Evolutionary conservation across 2,888 invertebrate genomes (phyloP).

Genomic region (Apotomis betuletana): DNA sequence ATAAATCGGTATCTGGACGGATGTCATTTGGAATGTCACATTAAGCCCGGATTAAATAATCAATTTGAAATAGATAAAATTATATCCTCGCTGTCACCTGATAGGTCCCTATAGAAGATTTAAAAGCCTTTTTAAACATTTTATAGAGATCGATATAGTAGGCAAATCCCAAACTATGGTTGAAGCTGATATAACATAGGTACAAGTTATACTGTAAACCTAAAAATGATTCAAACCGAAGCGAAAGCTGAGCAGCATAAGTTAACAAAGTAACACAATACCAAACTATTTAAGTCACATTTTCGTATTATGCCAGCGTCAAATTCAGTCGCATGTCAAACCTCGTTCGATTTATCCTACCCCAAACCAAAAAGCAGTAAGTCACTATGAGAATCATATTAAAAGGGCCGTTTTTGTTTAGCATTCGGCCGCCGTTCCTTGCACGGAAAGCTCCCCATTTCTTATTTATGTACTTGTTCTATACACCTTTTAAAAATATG

Average conservation of each 20-base stretch:
- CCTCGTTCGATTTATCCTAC: neutral
- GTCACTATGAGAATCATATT: neutral
- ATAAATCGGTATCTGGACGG: no score
- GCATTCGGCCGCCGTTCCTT: neutral
- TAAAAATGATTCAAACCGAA: no score
- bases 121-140: no score
- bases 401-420: neutral
- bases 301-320: conserved; percentile 2
- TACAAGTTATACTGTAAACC: no score
- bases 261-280: neutral
- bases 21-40: no score
- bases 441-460: conserved; percentile 29
- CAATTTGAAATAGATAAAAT: no score
- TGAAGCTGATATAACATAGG: no score
- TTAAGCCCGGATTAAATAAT: no score
- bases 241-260: neutral
- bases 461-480: conserved; percentile 35
- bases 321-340: conserved; percentile 28
- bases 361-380: neutral
- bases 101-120: no score
- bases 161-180: no score
- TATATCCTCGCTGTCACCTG: no score
- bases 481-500: conserved; percentile 41
- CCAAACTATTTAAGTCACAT: conserved; percentile 9
- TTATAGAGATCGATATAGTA: no score